phyloP scores from a whole-genome alignment of 2,888 invertebrate species.

The Drosophila paracracens region DNA sequence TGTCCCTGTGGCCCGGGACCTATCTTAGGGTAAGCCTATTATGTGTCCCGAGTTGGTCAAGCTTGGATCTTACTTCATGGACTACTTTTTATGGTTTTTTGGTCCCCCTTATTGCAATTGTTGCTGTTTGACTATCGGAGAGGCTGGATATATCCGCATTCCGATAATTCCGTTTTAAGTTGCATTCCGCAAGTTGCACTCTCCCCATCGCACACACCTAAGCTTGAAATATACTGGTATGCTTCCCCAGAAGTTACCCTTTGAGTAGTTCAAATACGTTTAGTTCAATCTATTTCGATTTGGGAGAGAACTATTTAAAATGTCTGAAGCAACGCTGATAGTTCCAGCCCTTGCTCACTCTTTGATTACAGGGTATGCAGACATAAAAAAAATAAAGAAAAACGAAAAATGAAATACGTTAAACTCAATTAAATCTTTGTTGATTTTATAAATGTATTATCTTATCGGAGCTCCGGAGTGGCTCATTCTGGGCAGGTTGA shows the following conservation, averaged over 20 bases:
- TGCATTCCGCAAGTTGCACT: no score
- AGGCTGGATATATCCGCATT: no score
- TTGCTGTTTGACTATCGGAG: no score
- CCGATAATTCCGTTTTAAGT: no score
- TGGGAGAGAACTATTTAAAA: not conserved
- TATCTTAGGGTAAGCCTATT: no score
- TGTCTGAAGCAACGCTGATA: not conserved
- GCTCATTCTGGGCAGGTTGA: slow-evolving; percentile 8
- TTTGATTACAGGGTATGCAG: not conserved
- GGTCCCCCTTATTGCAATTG: no score
- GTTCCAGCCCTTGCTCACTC: not conserved
- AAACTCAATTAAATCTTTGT: slow-evolving; percentile 46
- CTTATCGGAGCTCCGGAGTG: slow-evolving; percentile 47
- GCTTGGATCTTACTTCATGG: no score
- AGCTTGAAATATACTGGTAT: no score
- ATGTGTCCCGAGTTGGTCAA: no score
- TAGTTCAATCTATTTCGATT: not conserved
- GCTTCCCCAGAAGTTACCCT: not conserved
- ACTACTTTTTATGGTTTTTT: no score
- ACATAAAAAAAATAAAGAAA: not conserved
- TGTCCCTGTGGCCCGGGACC: no score
- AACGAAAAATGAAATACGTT: slow-evolving; percentile 3
- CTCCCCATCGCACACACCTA: no score
- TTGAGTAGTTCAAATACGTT: not conserved
- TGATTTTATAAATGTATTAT: slow-evolving; percentile 35